These are phyloP conservation scores for Gyrodactylus salaris DNA, from an alignment of 1,140 invertebrate species.

Conservation along the genomic window DNA sequence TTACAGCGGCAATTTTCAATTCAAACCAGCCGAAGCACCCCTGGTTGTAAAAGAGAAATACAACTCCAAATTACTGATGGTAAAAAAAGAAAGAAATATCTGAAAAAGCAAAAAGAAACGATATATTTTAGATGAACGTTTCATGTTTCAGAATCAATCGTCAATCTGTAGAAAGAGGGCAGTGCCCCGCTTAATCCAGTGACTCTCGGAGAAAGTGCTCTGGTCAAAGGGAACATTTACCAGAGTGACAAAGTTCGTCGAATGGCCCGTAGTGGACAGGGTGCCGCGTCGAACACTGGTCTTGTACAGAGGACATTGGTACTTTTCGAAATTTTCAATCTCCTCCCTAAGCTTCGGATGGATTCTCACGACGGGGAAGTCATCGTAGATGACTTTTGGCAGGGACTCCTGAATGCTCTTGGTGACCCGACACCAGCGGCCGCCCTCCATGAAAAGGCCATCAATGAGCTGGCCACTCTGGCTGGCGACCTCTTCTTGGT, in stretches of 20 bases:
- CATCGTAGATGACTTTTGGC: constrained; percentile 44
- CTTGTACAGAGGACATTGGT: constrained; percentile 46
- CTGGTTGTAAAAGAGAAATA: too few relatives aligned
- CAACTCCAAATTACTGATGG: too few relatives aligned
- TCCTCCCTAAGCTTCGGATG: constrained; percentile 18
- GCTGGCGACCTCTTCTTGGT: constrained; percentile 17
- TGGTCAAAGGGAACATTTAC: constrained; percentile 33
- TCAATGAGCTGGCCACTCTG: constrained; percentile 18
- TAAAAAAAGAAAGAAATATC: too few relatives aligned
- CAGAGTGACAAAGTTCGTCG: constrained; percentile 54
- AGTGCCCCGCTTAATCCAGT: constrained; percentile 10
- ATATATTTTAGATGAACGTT: too few relatives aligned
- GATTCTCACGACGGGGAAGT: constrained; percentile 33
- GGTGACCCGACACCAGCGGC: constrained; percentile 23
- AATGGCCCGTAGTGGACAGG: constrained; percentile 53
- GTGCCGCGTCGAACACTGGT: constrained; percentile 41
- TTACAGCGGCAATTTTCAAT: too few relatives aligned
- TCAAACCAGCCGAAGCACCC: too few relatives aligned
- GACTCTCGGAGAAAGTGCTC: constrained; percentile 11
- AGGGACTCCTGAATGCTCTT: constrained; percentile 36
- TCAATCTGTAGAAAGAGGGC: constrained; percentile 9
- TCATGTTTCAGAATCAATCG: constrained; percentile 7
- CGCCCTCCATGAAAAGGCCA: constrained; percentile 23
- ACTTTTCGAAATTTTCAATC: constrained; percentile 25
- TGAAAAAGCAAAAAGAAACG: too few relatives aligned